These are phyloP conservation scores for Dromius quadrimaculatus DNA, from an alignment of 2,888 invertebrate genomes.

Conservation along the genomic window DNA sequence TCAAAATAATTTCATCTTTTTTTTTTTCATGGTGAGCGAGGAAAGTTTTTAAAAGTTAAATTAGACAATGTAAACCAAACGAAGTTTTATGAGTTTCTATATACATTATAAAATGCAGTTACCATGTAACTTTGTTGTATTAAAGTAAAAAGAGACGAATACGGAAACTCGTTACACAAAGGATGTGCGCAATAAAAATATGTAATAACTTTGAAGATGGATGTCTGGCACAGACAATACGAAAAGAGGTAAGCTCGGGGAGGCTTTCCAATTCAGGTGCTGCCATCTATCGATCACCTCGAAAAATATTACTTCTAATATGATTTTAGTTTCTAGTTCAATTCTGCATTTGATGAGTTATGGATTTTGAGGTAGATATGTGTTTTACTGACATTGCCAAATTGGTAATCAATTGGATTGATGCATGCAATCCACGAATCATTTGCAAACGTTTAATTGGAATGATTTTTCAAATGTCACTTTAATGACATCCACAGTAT, in stretches of 20 bases:
- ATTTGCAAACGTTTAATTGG: no score
- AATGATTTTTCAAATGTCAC: no score
- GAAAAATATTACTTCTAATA: constrained; percentile 5
- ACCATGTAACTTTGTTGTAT: constrained; percentile 59
- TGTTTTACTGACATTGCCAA: no score
- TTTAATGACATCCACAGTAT: no score
- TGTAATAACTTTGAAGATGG: constrained; percentile 50
- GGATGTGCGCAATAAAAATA: constrained; percentile 59
- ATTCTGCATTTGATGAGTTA: no score
- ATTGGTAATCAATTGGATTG: no score
- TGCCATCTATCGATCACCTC: not conserved
- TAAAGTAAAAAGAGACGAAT: constrained; percentile 53
- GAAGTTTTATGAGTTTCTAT: constrained; percentile 64
- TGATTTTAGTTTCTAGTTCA: no score
- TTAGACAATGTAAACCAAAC: constrained; percentile 65
- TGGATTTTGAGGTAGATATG: no score
- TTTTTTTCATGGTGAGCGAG: constrained; percentile 54
- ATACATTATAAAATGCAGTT: constrained; percentile 64
- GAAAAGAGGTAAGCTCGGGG: not conserved
- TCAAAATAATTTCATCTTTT: constrained; percentile 64
- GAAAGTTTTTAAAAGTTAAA: constrained; percentile 63
- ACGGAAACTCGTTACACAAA: constrained; percentile 59
- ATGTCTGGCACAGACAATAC: constrained; percentile 27
- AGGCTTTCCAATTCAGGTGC: constrained; percentile 9
- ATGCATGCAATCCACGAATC: no score